These are phyloP conservation scores for Tortricodes alternella DNA, from an alignment of 2,888 invertebrate species.

Conservation along the genomic window DNA sequence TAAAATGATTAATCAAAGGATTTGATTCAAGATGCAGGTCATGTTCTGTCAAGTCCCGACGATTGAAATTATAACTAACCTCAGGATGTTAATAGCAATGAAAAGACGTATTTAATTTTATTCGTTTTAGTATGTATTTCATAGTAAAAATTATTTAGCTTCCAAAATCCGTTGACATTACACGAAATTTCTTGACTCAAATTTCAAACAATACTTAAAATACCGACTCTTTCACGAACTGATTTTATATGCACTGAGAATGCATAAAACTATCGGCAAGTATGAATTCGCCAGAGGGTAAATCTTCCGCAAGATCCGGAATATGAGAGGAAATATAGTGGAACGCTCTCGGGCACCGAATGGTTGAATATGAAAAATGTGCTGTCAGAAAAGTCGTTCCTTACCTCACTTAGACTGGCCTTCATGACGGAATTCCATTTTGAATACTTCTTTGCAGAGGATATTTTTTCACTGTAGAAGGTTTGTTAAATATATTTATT, in stretches of 20 bases:
- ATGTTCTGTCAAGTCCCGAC: no score
- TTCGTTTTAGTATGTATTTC: no score
- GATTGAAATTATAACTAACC: no score
- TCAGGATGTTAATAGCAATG: no score
- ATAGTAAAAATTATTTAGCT: no score
- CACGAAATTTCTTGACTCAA: no score
- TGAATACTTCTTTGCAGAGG: not conserved
- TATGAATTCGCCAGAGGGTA: conserved; percentile 26
- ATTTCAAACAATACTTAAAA: not conserved
- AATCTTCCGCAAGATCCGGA: conserved; percentile 38
- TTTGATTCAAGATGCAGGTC: no score
- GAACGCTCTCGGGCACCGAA: conserved; percentile 42
- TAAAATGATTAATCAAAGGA: no score
- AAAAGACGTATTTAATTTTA: no score
- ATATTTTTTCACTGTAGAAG: not conserved
- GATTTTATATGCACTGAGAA: conserved; percentile 15
- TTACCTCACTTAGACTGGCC: conserved; percentile 38
- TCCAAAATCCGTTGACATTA: no score
- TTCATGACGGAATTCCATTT: conserved; percentile 9
- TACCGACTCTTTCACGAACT: not conserved
- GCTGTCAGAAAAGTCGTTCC: conserved; percentile 48
- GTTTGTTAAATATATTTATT: no score
- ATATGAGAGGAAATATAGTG: conserved; percentile 41
- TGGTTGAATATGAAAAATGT: conserved; percentile 54
- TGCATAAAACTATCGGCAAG: conserved; percentile 26